These are phyloP conservation scores for Cyphotilapia sp. DNA, from an alignment of 2,113 vertebrate genomes.

Conservation along the genomic window DNA sequence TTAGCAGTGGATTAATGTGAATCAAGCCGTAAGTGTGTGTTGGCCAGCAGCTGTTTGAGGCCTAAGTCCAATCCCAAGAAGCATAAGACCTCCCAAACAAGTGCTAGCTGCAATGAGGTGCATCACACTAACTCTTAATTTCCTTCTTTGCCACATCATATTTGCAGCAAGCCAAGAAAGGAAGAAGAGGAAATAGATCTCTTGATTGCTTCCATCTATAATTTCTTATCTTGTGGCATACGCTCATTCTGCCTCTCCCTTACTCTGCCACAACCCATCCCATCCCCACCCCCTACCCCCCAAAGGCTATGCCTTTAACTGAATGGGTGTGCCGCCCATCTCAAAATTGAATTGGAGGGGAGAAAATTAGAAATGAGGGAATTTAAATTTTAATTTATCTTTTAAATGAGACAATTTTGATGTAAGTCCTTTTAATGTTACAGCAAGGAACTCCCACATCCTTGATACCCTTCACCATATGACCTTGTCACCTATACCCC, in stretches of 20 bases:
- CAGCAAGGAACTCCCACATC: not conserved
- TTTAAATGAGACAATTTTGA: constrained; percentile 34
- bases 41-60: constrained; percentile 34
- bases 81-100: constrained; percentile 35
- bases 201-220: constrained; percentile 63
- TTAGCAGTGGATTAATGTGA: constrained; percentile 58
- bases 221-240: constrained; percentile 59
- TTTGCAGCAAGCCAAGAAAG: constrained; percentile 37
- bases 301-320: constrained; percentile 29
- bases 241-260: constrained; percentile 13
- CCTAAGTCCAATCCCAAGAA: constrained; percentile 30
- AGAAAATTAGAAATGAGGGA: constrained; percentile 54
- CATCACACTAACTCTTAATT: constrained; percentile 61
- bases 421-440: not conserved
- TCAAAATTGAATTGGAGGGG: constrained; percentile 58
- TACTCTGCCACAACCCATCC: not conserved
- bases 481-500: constrained; percentile 37
- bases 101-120: constrained; percentile 47
- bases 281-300: not conserved
- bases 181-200: constrained; percentile 43
- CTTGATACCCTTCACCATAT: constrained; percentile 20
- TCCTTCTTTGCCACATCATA: constrained; percentile 48
- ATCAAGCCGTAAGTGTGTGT: constrained; percentile 23
- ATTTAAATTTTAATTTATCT: constrained; percentile 59
- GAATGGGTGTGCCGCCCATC: constrained; percentile 44